Base-by-base conservation (phyloP, 2,888 invertebrate genomes). In the Andrena dorsata region DNA sequence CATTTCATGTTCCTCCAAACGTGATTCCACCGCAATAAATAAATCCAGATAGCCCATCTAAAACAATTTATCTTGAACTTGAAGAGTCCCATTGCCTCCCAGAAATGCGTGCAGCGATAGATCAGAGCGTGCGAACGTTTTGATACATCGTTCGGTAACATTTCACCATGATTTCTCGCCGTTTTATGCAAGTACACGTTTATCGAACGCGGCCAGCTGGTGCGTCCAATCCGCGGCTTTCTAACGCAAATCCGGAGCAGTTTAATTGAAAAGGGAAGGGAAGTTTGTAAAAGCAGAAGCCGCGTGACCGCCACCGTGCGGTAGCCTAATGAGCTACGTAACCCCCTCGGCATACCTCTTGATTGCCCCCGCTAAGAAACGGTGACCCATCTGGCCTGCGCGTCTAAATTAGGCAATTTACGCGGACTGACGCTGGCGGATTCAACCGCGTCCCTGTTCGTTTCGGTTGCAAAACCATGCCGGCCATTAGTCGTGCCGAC, bases 331-430 rank as follows among this genome's bases (percentile, higher is more conserved):
- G 79, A 88, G 88, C 74, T 26, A 7, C 68, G 77, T 66, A 63
- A 74, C 64, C 70, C 61, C 75, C 66, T 83, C 58, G 73, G 77
- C 51, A 47, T 66, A 53, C 71, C 75, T 70, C 61, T 64, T 70
- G 78, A 82, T 84, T 74, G 76, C 74, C 60, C 80, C 65, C 76
- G 65, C 82, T 84, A 85, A 86, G 84, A 84, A 86, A 89, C 86
- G 83, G 80, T 74, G 83, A 86, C 84, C 85, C 82, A 84, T 80
- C 86, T 83, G 86, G 77, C 82, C 86, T 77, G 41, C 82, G 86
- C 80, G 90, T 75, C 89, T 90, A 92, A 92, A 92, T 91, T 90
- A 90, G 91, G 85, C 84, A 91, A 91, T 92, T 91, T 91, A 90
- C 88, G 88, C 88, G 84, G 84, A 82, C 77, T 60, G 81, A 76